A percentile compares a stretch with the other conserved stretches of the same genome.
phyloP scores from a whole-genome alignment of 1,140 invertebrate genomes.

The Achatina immaculata region DNA sequence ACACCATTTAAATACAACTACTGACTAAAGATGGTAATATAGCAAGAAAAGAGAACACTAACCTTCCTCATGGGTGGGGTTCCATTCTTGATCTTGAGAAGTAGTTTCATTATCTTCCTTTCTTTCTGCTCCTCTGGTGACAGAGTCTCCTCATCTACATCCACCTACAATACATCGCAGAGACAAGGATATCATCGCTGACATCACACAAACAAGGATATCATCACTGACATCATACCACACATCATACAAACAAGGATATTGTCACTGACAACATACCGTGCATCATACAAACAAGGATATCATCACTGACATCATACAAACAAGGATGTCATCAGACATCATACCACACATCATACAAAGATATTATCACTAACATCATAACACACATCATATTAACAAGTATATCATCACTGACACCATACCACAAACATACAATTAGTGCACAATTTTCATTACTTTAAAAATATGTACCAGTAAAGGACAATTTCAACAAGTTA shows the following conservation, averaged over 20 bases:
- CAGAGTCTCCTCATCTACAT: conserved; percentile 96
- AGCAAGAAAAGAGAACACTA: background rate
- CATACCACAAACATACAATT: no score
- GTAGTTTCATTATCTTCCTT: conserved; percentile 97
- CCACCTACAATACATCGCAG: conserved; percentile 75
- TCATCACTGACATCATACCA: background rate
- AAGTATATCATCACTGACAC: no score
- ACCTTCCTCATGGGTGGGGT: conserved; percentile 99
- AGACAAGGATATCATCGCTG: background rate
- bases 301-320: background rate
- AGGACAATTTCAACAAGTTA: no score
- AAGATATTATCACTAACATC: no score
- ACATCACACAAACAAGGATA: background rate
- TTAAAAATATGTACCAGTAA: no score
- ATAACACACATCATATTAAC: no score
- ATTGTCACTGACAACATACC: background rate
- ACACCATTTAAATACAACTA: no score
- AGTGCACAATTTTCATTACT: no score
- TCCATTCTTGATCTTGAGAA: conserved; percentile 99
- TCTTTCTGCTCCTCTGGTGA: conserved; percentile 98
- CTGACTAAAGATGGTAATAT: background rate
- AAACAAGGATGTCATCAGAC: no score
- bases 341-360: no score
- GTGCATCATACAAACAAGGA: background rate
- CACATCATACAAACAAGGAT: background rate